Percentiles rank a stretch among this genome's conserved stretches.
These are phyloP conservation scores for Pitta sordida DNA, from an alignment of 2,113 vertebrate genomes.

Conservation along the genomic window DNA sequence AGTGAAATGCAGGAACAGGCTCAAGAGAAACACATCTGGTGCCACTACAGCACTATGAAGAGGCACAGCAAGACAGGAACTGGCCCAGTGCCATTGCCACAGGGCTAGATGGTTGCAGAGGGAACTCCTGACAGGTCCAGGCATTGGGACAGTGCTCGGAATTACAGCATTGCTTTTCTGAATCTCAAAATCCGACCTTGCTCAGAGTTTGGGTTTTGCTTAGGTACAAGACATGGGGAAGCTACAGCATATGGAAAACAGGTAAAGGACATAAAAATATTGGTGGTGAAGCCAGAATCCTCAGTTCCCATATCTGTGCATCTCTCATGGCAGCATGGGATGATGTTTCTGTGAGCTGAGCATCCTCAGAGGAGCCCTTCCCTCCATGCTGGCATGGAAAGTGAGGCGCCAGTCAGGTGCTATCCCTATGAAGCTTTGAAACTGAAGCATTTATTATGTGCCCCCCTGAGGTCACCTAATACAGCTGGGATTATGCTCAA, in stretches of 20 bases:
- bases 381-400: rapidly evolving
- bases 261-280: not conserved
- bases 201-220: not conserved
- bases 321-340: not conserved
- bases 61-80: not conserved
- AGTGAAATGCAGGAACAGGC: not conserved
- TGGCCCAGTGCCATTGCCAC: rapidly evolving
- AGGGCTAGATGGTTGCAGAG: not conserved
- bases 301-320: rapidly evolving
- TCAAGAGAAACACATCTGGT: not conserved
- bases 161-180: too few species aligned
- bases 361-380: not conserved
- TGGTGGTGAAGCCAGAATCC: not conserved
- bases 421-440: not conserved
- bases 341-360: not conserved
- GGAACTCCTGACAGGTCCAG: not conserved
- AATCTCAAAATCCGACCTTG: too few species aligned
- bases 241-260: not conserved
- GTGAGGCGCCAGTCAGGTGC: rapidly evolving
- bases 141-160: rapidly evolving
- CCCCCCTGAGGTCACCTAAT: not conserved
- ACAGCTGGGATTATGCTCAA: not conserved
- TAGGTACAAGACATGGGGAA: not conserved
- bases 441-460: not conserved
- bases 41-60: not conserved